A percentile compares a stretch with the other conserved stretches of the same genome.
These are phyloP conservation scores for Drosophila murphyi DNA, from an alignment of 1,140 invertebrate species.

Conservation along the genomic window DNA sequence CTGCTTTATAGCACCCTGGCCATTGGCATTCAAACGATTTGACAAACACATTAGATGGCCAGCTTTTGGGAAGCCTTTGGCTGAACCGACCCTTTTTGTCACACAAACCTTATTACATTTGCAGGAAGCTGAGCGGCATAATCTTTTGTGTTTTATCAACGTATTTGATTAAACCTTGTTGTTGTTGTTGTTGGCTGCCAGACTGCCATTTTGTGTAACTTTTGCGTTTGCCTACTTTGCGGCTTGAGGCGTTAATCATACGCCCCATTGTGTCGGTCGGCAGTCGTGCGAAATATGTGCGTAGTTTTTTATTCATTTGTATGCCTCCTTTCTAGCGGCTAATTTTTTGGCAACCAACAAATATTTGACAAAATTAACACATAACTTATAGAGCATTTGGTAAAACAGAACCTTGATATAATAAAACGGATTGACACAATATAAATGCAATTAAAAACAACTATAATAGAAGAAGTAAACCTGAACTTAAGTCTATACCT, in stretches of 20 bases:
- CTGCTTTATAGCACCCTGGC: constrained; percentile 61
- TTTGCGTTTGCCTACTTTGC: constrained; percentile 59
- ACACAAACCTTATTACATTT: constrained; percentile 44
- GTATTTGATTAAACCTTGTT: constrained; percentile 76
- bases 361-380: constrained; percentile 39
- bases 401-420: not conserved
- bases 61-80: constrained; percentile 34
- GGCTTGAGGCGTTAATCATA: constrained; percentile 74
- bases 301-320: constrained; percentile 40
- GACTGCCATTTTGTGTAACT: constrained; percentile 50
- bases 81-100: constrained; percentile 31
- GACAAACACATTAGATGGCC: constrained; percentile 76
- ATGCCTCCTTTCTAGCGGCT: not conserved
- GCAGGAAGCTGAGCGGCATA: constrained; percentile 38
- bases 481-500: no score
- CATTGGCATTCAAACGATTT: constrained; percentile 75
- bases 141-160: constrained; percentile 81
- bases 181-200: constrained; percentile 40
- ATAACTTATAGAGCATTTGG: not conserved
- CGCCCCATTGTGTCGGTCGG: constrained; percentile 46
- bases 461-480: no score
- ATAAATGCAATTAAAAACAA: no score
- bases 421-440: no score
- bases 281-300: constrained; percentile 29
- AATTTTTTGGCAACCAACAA: constrained; percentile 16